Percentiles rank a stretch among this genome's conserved stretches.
Evolutionary conservation across 2,888 invertebrate species (phyloP).

Genomic region (Luffia ferchaultella): DNA sequence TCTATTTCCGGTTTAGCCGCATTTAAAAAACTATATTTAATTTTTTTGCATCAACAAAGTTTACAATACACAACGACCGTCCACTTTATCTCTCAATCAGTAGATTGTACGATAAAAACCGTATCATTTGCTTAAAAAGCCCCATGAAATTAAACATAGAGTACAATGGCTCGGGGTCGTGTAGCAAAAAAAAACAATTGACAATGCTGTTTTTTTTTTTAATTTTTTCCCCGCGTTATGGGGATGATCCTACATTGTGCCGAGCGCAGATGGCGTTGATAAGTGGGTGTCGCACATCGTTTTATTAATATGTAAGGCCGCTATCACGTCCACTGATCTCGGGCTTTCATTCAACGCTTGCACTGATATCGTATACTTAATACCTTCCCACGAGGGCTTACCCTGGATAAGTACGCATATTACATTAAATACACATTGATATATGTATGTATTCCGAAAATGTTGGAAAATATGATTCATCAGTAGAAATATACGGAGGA

Average conservation of each 20-base stretch:
- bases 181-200: constrained; percentile 32
- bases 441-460: neutral
- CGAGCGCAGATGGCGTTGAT: constrained; percentile 53
- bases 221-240: constrained; percentile 55
- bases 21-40: neutral
- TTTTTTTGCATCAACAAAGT: neutral
- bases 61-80: constrained; percentile 20
- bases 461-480: no score
- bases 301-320: constrained; percentile 22
- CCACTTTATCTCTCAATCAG: constrained; percentile 27
- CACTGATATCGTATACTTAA: constrained; percentile 49
- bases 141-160: constrained; percentile 56
- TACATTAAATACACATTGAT: neutral
- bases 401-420: constrained; percentile 5
- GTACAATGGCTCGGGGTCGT: constrained; percentile 51
- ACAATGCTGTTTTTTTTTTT: constrained; percentile 43
- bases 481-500: no score
- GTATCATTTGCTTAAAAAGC: constrained; percentile 65
- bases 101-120: constrained; percentile 46
- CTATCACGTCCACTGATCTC: constrained; percentile 47
- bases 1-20: neutral
- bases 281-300: constrained; percentile 28
- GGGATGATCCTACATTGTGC: constrained; percentile 61
- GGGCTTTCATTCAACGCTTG: constrained; percentile 40
- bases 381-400: constrained; percentile 57